Evolutionary conservation across 2,888 invertebrate genomes (phyloP), one percentile per base, ranked within the genome.

Genomic region (Tetragonisca angustula): DNA sequence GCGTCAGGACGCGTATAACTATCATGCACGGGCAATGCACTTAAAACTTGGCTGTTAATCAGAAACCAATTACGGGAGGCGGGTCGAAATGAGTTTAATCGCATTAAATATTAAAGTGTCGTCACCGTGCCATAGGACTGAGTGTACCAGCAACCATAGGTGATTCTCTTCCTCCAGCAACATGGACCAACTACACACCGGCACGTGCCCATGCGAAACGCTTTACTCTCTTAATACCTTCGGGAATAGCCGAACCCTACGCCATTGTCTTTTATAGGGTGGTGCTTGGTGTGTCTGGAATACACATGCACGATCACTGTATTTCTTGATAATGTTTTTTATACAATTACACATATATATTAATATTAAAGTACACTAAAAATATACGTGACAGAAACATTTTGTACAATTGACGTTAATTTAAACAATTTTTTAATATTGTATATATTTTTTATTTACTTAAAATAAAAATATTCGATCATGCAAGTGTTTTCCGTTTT

Each of bases 1-100:
- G 81, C 81, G 77, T 78, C 71, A 80, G 80, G 76, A 69, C 69
- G 65, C 80, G 79, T 59, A 71, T 81, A 85, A 83, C 89, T 87
- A 83, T 82, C 77, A 86, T 76, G 76, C 84, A 80, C 76, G 83
- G 81, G 88, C 84, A 85, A 88, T 88, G 88, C 90, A 88, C 89
- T 89, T 89, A 86, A 90, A 92, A 92, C 91, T 92, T 91, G 86
- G 90, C 91, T 89, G 93, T 93, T 94, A 94, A 94, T 94, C 94
- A 93, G 93, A 93, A 94, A 94, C 89, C 94, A 94, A 94, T 94
- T 94, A 94, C 91, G 84, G 89, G 87, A 90, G 93, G 88, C 91
- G 91, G 91, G 87, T 90, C 91, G 89, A 88, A 91, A 91, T 90
- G 93, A 94, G 93, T 93, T 94, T 94, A 93, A 94, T 94, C 92